These are phyloP conservation scores for Ferrisia virgata DNA, from an alignment of 2,888 invertebrate species.

Conservation along the genomic window DNA sequence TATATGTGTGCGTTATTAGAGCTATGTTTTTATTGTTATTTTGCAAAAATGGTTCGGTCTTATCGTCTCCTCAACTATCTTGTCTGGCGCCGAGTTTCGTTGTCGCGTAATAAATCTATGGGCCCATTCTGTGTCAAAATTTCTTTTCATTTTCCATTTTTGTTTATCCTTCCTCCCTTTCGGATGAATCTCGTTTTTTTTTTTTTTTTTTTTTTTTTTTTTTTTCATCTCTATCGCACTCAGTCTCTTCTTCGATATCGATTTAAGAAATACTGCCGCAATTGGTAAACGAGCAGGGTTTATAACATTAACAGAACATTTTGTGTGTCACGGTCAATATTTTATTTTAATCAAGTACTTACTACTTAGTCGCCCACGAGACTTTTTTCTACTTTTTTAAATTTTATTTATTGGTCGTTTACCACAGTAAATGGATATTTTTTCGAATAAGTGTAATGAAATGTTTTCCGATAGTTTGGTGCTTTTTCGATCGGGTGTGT, in stretches of 20 bases:
- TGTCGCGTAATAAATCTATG: conserved; percentile 41
- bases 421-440: no score
- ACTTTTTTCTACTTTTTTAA: no score
- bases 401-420: no score
- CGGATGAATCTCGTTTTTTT: conserved; percentile 2
- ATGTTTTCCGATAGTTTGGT: no score
- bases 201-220: neutral
- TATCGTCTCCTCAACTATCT: conserved; percentile 42
- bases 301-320: neutral
- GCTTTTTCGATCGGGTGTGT: no score
- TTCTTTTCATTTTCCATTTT: conserved; percentile 42
- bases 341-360: no score
- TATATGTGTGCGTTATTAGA: conserved; percentile 36
- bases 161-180: conserved; percentile 14
- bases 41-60: conserved; percentile 44
- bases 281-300: neutral
- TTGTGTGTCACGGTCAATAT: neutral
- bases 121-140: conserved; percentile 35
- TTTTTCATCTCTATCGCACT: no score
- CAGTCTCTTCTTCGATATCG: neutral
- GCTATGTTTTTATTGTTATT: conserved; percentile 45
- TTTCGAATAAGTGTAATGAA: no score
- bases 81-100: conserved; percentile 42
- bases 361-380: neutral
- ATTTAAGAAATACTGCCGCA: neutral